A percentile compares a stretch with the other conserved stretches of the same genome.
phyloP scores from a whole-genome alignment of 2,888 invertebrate species.

The Lepidochrysops patricia region DNA sequence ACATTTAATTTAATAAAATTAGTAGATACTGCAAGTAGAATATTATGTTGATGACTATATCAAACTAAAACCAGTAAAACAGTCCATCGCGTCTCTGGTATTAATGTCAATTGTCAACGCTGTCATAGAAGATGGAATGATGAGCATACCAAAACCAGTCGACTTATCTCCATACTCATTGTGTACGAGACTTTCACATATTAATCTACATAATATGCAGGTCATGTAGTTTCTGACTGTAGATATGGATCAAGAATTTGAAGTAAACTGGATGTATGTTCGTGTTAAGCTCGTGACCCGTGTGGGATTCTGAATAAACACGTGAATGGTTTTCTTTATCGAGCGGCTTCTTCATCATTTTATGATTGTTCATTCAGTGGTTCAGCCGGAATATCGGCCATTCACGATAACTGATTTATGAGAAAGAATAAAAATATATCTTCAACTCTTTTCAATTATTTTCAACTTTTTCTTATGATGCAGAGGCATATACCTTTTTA shows the following conservation, averaged over 20 bases:
- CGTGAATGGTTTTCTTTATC: constrained; percentile 41
- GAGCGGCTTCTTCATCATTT: constrained; percentile 17
- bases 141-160: not conserved
- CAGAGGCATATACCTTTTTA: too few relatives aligned
- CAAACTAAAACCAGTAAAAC: not conserved
- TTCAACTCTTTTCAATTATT: too few relatives aligned
- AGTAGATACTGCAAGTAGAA: too few relatives aligned
- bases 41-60: not conserved
- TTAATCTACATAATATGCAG: not conserved
- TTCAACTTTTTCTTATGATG: too few relatives aligned
- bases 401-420: not conserved
- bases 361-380: constrained; percentile 35
- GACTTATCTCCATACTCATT: not conserved
- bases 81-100: too few relatives aligned
- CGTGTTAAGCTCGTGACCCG: not conserved
- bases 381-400: too few relatives aligned
- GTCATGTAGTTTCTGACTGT: not conserved
- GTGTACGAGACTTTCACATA: not conserved
- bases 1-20: too few relatives aligned
- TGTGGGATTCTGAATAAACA: constrained; percentile 29
- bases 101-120: too few relatives aligned
- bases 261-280: not conserved
- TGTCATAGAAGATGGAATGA: too few relatives aligned
- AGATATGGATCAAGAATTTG: not conserved
- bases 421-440: too few relatives aligned